phyloP scores from a whole-genome alignment of 1,140 invertebrate species.

The Vanessa tameamea region DNA sequence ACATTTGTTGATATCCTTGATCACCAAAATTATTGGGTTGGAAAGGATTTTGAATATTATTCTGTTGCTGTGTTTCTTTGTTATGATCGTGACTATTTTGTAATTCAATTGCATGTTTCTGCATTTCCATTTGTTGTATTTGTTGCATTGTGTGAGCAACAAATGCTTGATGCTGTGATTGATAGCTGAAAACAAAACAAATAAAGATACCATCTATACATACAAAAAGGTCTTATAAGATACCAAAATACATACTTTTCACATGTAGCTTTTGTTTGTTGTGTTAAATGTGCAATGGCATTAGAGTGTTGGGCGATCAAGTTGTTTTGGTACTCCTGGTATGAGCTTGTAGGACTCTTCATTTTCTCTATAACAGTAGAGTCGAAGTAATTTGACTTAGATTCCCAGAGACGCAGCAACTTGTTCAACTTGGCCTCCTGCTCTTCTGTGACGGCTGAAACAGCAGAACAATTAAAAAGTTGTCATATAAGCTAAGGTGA shows the following conservation, averaged over 20 bases:
- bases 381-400: constrained; percentile 96
- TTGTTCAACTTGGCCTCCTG: constrained; percentile 95
- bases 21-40: constrained; percentile 67
- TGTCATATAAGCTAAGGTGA: constrained; percentile 58
- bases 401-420: constrained; percentile 96
- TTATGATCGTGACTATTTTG: constrained; percentile 78
- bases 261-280: constrained; percentile 88
- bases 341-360: constrained; percentile 88
- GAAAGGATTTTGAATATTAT: constrained; percentile 59
- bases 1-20: constrained; percentile 60
- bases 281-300: constrained; percentile 88
- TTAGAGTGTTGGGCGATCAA: constrained; percentile 89
- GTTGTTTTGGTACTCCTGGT: constrained; percentile 91
- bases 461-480: constrained; percentile 66
- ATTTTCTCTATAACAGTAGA: constrained; percentile 91
- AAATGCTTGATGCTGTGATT: constrained; percentile 97
- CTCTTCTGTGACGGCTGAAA: constrained; percentile 89
- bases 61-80: constrained; percentile 59
- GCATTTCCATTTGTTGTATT: constrained; percentile 91
- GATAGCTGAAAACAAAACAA: constrained; percentile 82
- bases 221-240: constrained; percentile 2
- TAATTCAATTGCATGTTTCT: constrained; percentile 88
- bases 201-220: constrained; percentile 19
- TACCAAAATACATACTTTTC: constrained; percentile 81
- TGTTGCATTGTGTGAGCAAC: constrained; percentile 94